Evolutionary conservation across 2,797 vertebrate genomes (phyloP), one percentile per base, ranked within the genome.

Genomic region (Gorsachius magnificus): DNA sequence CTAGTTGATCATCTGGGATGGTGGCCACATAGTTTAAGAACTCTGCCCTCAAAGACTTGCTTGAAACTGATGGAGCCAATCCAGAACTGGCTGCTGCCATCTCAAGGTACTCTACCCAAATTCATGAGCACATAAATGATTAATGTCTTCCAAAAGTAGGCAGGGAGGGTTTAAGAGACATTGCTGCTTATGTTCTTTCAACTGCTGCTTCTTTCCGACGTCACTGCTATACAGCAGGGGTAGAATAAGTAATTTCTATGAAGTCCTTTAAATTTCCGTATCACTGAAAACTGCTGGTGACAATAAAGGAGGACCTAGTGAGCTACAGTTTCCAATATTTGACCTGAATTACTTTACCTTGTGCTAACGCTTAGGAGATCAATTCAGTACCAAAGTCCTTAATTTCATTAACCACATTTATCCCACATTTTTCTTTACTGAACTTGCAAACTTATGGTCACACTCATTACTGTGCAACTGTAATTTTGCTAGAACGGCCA

Each of bases 61-160:
- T 63, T 56, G 43, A 56, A 86, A 65, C 16, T 17, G 51, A 50
- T 25, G 28, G 26, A 93, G 48, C 16, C 46, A 69, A 75, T 53
- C 16, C 11, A 29, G 54, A 75, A 57, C 18, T 11, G 45, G 33
- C 20, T 86, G 35, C 77, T 92, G 87, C 35, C 50, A 80, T 41
- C 41, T 65, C 16, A 0, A 72, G 16, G 54, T 26, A 10, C 57
- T 61, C 22, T 13, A 57, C 16, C 13, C 0, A 0, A 0, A 66
- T 35, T 54, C 16, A 61, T 1, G 13, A 92, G 19, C 28, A 21
- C 43, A n/a, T 68, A 51, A 89, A 48, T 29, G 3, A 89, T 74
- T 91, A 35, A 26, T 14, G 22, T 35, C 53, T 94, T 93, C 72
- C 53, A 81, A 16, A 86, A 61, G 43, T 3, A 91, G 45, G 41